These are phyloP conservation scores for Siderastrea siderea DNA, from an alignment of 92 coral and sea anemone genomes.

Conservation along the genomic window DNA sequence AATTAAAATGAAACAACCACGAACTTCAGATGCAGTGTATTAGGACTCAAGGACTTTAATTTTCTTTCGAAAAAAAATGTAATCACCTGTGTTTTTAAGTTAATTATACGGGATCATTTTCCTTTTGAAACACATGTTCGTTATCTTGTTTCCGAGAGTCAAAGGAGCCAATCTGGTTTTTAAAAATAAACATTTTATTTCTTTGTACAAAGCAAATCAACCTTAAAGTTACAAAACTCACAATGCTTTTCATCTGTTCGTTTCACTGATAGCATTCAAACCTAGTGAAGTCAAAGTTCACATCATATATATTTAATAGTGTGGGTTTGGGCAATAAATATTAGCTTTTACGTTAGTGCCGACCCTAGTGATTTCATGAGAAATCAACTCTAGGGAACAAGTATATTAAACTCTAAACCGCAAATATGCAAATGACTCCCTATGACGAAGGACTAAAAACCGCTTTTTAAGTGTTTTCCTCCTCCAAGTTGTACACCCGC, in stretches of 20 bases:
- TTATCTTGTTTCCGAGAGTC: slow-evolving; percentile 25
- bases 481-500: slow-evolving; percentile 37
- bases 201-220: slow-evolving; percentile 14
- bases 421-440: slow-evolving; percentile 42
- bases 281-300: neutral
- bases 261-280: slow-evolving; percentile 4
- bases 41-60: slow-evolving; percentile 4
- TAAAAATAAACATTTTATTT: slow-evolving; percentile 30
- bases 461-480: slow-evolving; percentile 50
- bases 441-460: slow-evolving; percentile 48
- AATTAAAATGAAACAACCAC: slow-evolving; percentile 47
- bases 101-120: slow-evolving; percentile 39
- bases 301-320: slow-evolving; percentile 48
- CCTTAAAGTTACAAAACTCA: slow-evolving; percentile 6
- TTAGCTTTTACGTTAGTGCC: slow-evolving; percentile 50
- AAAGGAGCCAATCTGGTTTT: slow-evolving; percentile 51
- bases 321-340: slow-evolving; percentile 30
- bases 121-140: slow-evolving; percentile 46
- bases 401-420: slow-evolving; percentile 61
- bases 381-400: slow-evolving; percentile 45
- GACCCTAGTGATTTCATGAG: slow-evolving; percentile 20
- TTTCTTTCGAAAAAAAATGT: neutral
- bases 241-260: neutral
- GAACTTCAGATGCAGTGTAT: neutral
- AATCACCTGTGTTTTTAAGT: slow-evolving; percentile 39